Evolutionary conservation across 2,113 vertebrate species (phyloP).

Genomic region (Dromaius novaehollandiae): DNA sequence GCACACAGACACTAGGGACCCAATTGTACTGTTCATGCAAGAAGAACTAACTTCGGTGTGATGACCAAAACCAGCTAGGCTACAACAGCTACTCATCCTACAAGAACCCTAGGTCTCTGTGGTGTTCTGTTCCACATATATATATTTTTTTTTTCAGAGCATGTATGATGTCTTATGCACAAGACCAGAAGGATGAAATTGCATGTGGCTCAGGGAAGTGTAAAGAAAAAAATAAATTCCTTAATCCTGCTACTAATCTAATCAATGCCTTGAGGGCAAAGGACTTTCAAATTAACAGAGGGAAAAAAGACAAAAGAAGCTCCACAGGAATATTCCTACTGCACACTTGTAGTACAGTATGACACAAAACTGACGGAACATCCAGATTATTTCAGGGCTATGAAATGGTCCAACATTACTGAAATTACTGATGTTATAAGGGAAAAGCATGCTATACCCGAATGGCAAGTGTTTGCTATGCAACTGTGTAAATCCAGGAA

Average conservation of each 20-base stretch:
- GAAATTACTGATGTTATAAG: neutral
- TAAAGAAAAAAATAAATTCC: neutral
- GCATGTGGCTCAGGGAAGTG: neutral
- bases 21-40: neutral
- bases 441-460: neutral
- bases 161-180: neutral
- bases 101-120: neutral
- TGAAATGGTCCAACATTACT: neutral
- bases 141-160: neutral
- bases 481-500: neutral
- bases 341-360: fast-evolving
- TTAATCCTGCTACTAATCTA: neutral
- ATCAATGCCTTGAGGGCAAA: neutral
- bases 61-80: neutral
- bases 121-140: neutral
- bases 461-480: neutral
- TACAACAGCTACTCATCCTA: neutral
- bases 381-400: neutral
- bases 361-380: neutral
- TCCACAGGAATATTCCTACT: neutral
- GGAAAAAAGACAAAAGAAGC: fast-evolving
- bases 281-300: neutral
- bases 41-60: neutral
- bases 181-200: neutral
- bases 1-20: neutral